Conservation (phyloP, 37 sponge, comb jelly and placozoan genomes). For the Halichondria panicea region DNA sequence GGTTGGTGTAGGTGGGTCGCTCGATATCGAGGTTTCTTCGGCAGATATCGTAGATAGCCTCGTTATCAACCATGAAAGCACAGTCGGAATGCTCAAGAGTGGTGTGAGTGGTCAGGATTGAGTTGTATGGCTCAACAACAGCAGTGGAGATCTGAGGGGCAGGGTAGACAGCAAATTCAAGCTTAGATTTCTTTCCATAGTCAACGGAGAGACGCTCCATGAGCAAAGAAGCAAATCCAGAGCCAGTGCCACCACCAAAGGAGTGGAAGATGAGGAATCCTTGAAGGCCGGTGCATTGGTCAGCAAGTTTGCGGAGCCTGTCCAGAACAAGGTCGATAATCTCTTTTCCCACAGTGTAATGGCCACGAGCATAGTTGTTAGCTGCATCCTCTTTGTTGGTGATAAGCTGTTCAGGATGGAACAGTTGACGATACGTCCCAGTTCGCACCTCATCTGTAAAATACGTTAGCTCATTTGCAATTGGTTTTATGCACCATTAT, state of each 20-base stretch:
- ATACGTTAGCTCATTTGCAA: background rate
- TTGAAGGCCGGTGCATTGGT: conserved; percentile 96
- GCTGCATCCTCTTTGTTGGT: conserved; percentile 93
- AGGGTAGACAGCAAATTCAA: conserved; percentile 95
- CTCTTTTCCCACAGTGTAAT: conserved; percentile 95
- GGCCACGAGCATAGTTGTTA: conserved; percentile 97
- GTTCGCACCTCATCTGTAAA: conserved; percentile 89
- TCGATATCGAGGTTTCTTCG: conserved; percentile 91
- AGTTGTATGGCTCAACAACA: conserved; percentile 99
- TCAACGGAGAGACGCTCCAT: conserved; percentile 97
- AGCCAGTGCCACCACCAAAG: conserved; percentile 97
- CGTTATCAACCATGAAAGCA: conserved; percentile 99
- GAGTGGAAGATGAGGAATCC: conserved; percentile 97
- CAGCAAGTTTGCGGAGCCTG: conserved; percentile 91
- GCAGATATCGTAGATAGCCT: conserved; percentile 98
- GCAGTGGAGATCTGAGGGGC: conserved; percentile 96
- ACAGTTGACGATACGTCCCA: conserved; percentile 91
- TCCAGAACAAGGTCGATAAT: conserved; percentile 86
- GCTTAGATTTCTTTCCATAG: conserved; percentile 96
- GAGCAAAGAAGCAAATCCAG: conserved; percentile 94
- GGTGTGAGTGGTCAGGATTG: conserved; percentile 92
- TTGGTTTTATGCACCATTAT: background rate
- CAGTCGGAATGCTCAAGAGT: conserved; percentile 96
- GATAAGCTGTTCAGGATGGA: conserved; percentile 95
- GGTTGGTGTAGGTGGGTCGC: conserved; percentile 85